These are phyloP conservation scores for Pteropus rufus DNA, from an alignment of 2,797 vertebrate genomes.

Conservation along the genomic window DNA sequence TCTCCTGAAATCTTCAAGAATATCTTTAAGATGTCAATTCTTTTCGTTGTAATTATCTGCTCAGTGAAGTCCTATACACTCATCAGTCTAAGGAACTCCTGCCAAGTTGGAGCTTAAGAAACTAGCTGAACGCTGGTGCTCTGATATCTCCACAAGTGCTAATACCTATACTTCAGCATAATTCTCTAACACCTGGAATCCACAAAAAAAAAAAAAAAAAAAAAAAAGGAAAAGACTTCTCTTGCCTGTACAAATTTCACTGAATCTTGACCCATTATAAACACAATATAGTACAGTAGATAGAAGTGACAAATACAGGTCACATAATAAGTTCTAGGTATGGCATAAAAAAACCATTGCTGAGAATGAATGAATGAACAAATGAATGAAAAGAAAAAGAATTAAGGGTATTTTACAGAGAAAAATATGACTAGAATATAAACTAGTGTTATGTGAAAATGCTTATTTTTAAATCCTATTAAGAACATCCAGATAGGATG, in stretches of 20 bases:
- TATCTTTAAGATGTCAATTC: neutral
- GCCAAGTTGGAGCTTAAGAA: constrained; percentile 6
- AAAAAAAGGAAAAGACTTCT: neutral
- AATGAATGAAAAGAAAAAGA: neutral
- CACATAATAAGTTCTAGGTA: neutral
- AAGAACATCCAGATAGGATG: neutral
- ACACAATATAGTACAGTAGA: neutral
- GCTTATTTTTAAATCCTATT: constrained; percentile 1
- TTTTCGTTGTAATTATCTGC: constrained; percentile 9
- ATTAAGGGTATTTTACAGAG: neutral
- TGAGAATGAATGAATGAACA: neutral
- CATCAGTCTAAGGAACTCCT: neutral
- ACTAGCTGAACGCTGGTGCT: neutral
- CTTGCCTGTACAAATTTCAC: neutral
- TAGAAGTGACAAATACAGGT: neutral
- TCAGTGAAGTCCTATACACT: neutral
- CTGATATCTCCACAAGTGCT: neutral
- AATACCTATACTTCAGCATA: neutral
- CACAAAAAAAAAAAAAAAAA: neutral
- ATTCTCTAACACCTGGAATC: constrained; percentile 4
- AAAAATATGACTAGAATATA: neutral
- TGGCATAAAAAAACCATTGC: neutral
- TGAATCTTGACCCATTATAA: neutral
- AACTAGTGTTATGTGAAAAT: neutral
- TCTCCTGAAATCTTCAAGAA: neutral